Evolutionary conservation across 2,888 invertebrate genomes (phyloP).

Genomic region (Congeria kusceri): DNA sequence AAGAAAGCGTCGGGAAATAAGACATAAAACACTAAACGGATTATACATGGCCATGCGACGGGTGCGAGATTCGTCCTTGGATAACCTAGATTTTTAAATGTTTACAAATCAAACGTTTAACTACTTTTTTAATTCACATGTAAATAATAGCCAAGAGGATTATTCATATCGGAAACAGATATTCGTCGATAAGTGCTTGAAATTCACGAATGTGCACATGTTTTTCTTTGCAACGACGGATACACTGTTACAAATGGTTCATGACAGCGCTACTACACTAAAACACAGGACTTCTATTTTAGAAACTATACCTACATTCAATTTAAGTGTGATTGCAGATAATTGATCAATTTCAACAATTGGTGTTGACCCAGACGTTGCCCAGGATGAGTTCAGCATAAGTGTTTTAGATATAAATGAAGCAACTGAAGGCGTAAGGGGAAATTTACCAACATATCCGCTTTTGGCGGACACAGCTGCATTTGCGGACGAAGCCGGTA

Average conservation of each 20-base stretch:
- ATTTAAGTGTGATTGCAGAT: background rate
- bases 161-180: conserved; percentile 14
- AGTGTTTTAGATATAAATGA: conserved; percentile 13
- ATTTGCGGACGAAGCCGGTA: background rate
- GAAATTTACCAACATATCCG: conserved; percentile 10
- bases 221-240: conserved; percentile 23
- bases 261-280: background rate
- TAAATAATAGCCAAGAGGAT: background rate
- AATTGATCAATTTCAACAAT: conserved; percentile 24
- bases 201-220: background rate
- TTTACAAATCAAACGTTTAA: background rate
- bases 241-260: conserved; percentile 16
- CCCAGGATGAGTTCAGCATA: conserved; percentile 32
- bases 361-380: conserved; percentile 21
- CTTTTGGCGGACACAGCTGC: conserved; percentile 3
- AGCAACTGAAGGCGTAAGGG: conserved; percentile 31
- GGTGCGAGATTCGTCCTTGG: too few relatives aligned
- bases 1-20: background rate
- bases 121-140: background rate
- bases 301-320: background rate
- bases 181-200: conserved; percentile 28
- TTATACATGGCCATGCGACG: too few relatives aligned
- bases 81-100: too few relatives aligned
- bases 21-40: too few relatives aligned
- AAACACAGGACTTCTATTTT: background rate